Conservation (phyloP, 2,113 vertebrate species). For the Phocoena sinus region DNA sequence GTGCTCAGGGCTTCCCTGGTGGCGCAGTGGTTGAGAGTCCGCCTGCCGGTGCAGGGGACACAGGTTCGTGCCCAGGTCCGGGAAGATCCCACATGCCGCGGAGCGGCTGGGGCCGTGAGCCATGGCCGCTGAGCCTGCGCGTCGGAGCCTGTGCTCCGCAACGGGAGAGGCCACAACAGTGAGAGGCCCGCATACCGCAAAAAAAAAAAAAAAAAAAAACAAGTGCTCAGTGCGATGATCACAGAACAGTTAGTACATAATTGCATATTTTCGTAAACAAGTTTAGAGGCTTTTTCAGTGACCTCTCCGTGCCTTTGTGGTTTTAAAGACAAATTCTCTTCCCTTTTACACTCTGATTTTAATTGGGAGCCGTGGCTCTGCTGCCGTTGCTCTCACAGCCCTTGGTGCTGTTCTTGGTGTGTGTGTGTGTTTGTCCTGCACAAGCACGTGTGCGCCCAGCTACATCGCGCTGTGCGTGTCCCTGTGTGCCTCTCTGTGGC, state of each 20-base stretch:
- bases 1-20: no score
- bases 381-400: background rate
- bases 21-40: no score
- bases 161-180: no score
- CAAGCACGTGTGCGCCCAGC: rapidly evolving
- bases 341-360: slow-evolving; percentile 73
- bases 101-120: no score
- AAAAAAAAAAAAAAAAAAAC: no score
- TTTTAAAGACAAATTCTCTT: slow-evolving; percentile 75
- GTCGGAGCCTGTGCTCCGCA: no score
- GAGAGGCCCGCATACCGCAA: no score
- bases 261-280: slow-evolving; percentile 76
- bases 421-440: rapidly evolving
- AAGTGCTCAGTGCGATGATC: slow-evolving; percentile 66
- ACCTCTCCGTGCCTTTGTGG: slow-evolving; percentile 77
- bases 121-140: no score
- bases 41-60: no score
- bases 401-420: background rate
- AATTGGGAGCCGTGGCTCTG: slow-evolving; percentile 61
- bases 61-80: no score
- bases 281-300: slow-evolving; percentile 60
- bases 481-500: rapidly evolving
- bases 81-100: no score
- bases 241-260: slow-evolving; percentile 62
- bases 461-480: background rate